phyloP scores from a whole-genome alignment of 2,113 vertebrate species.

The Ibidorhyncha struthersii region DNA sequence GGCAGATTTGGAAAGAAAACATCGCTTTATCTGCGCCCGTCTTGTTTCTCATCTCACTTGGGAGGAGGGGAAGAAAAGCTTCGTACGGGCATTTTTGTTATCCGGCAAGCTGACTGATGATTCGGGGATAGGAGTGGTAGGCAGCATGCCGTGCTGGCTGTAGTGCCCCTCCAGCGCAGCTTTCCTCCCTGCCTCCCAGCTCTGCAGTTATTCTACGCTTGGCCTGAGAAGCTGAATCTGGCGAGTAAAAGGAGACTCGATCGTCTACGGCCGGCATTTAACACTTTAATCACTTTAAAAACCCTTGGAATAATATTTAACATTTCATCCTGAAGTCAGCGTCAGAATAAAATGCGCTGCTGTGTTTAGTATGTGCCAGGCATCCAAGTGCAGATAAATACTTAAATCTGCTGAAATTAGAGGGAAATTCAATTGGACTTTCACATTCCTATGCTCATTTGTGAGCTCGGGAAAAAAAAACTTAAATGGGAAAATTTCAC shows the following conservation, averaged over 20 bases:
- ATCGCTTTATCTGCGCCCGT: not conserved
- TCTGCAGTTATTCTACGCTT: constrained; percentile 9
- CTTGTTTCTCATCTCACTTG: constrained; percentile 52
- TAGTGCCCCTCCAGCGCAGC: not conserved
- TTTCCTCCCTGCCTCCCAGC: constrained; percentile 35
- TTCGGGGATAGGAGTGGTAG: constrained; percentile 17
- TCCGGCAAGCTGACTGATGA: not conserved
- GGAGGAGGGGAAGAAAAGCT: constrained; percentile 45
- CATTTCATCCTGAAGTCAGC: constrained; percentile 18
- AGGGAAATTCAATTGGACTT: constrained; percentile 49
- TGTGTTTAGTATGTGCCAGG: not conserved
- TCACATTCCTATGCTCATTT: constrained; percentile 37
- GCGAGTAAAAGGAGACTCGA: constrained; percentile 23
- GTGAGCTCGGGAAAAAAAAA: not conserved
- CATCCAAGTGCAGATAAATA: not conserved
- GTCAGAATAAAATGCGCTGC: not conserved
- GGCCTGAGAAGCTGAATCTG: constrained; percentile 58
- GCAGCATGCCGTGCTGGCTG: not conserved
- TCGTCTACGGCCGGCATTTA: constrained; percentile 54
- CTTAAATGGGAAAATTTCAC: constrained; percentile 5
- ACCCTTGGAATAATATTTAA: constrained; percentile 68
- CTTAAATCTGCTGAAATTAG: constrained; percentile 8
- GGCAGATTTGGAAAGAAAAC: constrained; percentile 62
- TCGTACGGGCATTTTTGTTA: constrained; percentile 31
- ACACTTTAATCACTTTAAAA: constrained; percentile 68